Evolutionary conservation across 2,888 invertebrate species (phyloP).

Genomic region (Limenitis camilla): DNA sequence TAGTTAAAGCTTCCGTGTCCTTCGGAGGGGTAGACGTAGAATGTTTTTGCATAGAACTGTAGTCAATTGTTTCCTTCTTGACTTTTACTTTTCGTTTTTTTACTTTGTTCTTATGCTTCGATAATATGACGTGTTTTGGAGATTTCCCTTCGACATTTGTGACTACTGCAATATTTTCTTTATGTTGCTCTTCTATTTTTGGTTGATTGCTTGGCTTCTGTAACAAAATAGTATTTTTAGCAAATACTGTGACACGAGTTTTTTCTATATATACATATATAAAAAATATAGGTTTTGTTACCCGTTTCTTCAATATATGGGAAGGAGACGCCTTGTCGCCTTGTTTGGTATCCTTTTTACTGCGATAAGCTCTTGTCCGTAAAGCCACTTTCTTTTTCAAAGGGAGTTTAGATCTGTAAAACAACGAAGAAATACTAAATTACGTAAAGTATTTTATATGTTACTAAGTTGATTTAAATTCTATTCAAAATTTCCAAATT

Average conservation of each 20-base stretch:
- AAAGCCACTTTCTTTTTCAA: constrained; percentile 88
- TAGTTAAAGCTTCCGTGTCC: constrained; percentile 77
- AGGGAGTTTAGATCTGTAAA: constrained; percentile 85
- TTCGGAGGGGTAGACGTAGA: constrained; percentile 67
- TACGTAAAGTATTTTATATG: no score
- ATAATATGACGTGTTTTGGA: constrained; percentile 68
- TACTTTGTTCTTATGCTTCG: constrained; percentile 66
- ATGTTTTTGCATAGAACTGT: constrained; percentile 79
- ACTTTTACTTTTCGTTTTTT: constrained; percentile 73
- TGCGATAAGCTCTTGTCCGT: constrained; percentile 74
- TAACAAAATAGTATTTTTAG: constrained; percentile 1
- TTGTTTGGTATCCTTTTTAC: constrained; percentile 62
- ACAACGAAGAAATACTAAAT: background rate
- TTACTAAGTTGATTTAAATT: no score
- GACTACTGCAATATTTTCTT: constrained; percentile 57
- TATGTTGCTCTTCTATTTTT: constrained; percentile 51
- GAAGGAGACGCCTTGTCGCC: constrained; percentile 63
- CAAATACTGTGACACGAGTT: background rate
- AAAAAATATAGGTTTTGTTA: constrained; percentile 27
- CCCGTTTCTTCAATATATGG: constrained; percentile 62
- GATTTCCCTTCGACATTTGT: constrained; percentile 73
- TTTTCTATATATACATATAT: no score
- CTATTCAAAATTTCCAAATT: no score
- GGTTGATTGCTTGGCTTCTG: constrained; percentile 56
- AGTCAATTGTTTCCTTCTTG: constrained; percentile 86